phyloP scores from a whole-genome alignment of 2,888 invertebrate species.

The Drosophila colorata region DNA sequence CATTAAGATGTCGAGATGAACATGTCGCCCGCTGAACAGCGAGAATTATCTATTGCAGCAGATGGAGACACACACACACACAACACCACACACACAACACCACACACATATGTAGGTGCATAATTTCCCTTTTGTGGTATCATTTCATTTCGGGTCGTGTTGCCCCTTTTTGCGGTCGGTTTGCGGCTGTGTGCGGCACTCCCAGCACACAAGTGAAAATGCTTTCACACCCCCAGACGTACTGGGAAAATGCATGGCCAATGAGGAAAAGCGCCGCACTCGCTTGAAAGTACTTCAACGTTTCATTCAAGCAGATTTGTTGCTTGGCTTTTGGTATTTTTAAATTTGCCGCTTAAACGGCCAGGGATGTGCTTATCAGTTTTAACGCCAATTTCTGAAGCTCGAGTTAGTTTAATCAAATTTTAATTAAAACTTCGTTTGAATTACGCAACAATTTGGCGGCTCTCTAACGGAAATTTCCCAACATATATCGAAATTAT shows the following conservation, averaged over 20 bases:
- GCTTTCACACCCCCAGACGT: constrained; percentile 39
- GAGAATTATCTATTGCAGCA: constrained; percentile 44
- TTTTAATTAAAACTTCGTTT: too few relatives aligned
- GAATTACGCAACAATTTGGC: too few relatives aligned
- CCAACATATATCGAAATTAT: too few relatives aligned
- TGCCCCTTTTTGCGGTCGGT: constrained; percentile 41
- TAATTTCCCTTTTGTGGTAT: constrained; percentile 63
- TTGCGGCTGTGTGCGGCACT: constrained; percentile 16
- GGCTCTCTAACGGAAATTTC: too few relatives aligned
- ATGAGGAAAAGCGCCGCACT: constrained; percentile 53
- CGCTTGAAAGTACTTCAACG: constrained; percentile 30
- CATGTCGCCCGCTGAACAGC: constrained; percentile 33
- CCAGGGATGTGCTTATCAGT: too few relatives aligned
- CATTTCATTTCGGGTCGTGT: constrained; percentile 23
- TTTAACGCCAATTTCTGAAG: too few relatives aligned
- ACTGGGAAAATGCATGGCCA: constrained; percentile 54
- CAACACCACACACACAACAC: background rate
- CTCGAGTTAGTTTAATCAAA: too few relatives aligned
- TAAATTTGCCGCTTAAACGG: background rate
- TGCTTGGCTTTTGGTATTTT: background rate
- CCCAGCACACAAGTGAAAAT: constrained; percentile 49
- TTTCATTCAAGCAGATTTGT: background rate
- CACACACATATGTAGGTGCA: background rate
- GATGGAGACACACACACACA: constrained; percentile 1
- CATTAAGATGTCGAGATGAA: constrained; percentile 43